Conservation (phyloP, 2,888 invertebrate species). For the Xanthia togata region DNA sequence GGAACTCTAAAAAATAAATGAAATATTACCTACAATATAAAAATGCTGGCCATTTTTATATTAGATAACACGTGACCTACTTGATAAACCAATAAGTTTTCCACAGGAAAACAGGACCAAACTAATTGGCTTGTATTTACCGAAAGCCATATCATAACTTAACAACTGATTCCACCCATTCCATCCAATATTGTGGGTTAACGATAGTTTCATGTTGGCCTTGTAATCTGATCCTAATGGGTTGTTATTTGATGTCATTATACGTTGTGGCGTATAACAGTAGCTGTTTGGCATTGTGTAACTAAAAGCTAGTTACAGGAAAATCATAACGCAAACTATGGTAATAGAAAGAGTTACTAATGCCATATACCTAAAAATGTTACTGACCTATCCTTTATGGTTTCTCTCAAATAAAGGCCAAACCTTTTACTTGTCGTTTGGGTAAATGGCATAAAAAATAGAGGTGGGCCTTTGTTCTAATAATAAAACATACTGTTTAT, state of each 20-base stretch:
- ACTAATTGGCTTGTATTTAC: background rate
- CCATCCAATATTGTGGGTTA: background rate
- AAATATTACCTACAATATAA: no score
- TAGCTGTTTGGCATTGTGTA: conserved; percentile 30
- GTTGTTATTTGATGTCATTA: conserved; percentile 17
- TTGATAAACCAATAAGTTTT: background rate
- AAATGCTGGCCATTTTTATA: no score
- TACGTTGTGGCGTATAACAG: background rate
- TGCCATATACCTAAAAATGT: background rate
- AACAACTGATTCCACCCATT: background rate
- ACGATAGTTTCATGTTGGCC: background rate
- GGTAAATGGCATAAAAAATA: background rate
- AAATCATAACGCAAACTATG: conserved; percentile 9
- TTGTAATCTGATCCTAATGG: conserved; percentile 41
- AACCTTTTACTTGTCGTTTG: background rate
- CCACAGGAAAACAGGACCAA: background rate
- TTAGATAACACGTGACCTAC: background rate
- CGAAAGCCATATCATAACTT: no score
- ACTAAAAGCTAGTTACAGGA: conserved; percentile 32
- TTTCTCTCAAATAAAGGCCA: background rate
- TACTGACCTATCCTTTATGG: background rate
- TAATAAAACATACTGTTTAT: background rate
- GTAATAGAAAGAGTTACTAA: background rate
- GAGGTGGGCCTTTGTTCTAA: background rate
- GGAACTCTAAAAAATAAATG: no score